These are phyloP conservation scores for Bolinopsis microptera DNA, from an alignment of 37 sponge, comb jelly and placozoan species.

Conservation along the genomic window DNA sequence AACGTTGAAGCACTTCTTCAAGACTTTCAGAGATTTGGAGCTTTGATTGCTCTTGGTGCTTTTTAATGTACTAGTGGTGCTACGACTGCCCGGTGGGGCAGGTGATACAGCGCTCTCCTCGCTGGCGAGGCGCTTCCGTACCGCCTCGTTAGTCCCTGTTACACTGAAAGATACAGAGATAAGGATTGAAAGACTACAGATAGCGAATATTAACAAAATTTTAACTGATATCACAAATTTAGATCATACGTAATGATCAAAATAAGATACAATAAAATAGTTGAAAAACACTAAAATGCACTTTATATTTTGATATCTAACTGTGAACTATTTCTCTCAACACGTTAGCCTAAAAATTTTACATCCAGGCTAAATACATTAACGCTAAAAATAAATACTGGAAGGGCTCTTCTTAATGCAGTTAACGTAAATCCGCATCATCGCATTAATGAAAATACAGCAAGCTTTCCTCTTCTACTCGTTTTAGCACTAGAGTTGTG, in stretches of 20 bases:
- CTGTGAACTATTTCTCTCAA: background rate
- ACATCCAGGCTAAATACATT: background rate
- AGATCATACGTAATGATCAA: no score
- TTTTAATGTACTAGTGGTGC: constrained; percentile 1
- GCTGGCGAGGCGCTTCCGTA: constrained; percentile 29
- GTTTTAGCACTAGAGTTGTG: no score
- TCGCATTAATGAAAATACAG: no score
- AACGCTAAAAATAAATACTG: background rate
- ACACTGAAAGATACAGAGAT: background rate
- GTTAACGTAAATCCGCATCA: no score
- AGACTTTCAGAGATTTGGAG: constrained; percentile 20
- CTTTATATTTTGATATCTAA: no score
- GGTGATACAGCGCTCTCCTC: background rate
- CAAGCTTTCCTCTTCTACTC: no score
- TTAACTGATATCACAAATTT: no score
- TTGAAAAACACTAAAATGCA: no score
- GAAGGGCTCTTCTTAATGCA: no score
- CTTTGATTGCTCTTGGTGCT: constrained; percentile 43
- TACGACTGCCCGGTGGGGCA: background rate
- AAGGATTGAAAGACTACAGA: background rate
- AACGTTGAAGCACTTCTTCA: constrained; percentile 53
- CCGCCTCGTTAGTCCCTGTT: constrained; percentile 17
- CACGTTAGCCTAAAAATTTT: background rate
- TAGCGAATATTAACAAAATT: no score
- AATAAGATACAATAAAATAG: no score